A percentile compares a stretch with the other conserved stretches of the same genome.
phyloP scores from a whole-genome alignment of 2,888 invertebrate species.

The Pristionchus arcanus region DNA sequence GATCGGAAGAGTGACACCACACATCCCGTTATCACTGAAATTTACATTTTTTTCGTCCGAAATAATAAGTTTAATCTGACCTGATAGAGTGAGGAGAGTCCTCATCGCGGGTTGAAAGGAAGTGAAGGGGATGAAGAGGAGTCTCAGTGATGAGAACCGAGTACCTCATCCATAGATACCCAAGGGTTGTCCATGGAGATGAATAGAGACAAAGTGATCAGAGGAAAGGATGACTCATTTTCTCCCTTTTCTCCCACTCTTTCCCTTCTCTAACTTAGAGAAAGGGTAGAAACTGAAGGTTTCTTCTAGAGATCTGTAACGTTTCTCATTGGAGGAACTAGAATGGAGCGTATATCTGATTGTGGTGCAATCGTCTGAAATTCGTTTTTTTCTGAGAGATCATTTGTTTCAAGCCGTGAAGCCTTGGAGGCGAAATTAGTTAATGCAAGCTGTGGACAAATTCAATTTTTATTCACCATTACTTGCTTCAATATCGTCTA shows the following conservation, averaged over 20 bases:
- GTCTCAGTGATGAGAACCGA: constrained; percentile 33
- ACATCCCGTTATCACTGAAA: neutral
- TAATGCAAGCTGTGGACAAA: too few relatives aligned
- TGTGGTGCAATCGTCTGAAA: neutral
- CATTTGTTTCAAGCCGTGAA: too few relatives aligned
- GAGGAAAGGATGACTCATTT: neutral
- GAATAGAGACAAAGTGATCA: constrained; percentile 41
- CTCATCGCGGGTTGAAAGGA: constrained; percentile 1
- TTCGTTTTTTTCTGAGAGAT: too few relatives aligned
- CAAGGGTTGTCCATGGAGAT: constrained; percentile 31
- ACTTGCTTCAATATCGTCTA: too few relatives aligned
- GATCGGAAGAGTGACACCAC: neutral
- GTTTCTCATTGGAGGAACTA: neutral
- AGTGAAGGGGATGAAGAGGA: neutral
- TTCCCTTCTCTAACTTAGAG: neutral
- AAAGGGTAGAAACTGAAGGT: neutral
- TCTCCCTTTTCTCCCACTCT: neutral
- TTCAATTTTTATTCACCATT: too few relatives aligned
- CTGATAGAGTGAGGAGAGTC: constrained; percentile 29
- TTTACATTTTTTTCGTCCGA: neutral
- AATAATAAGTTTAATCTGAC: neutral
- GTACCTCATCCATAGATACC: constrained; percentile 20
- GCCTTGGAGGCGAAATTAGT: too few relatives aligned
- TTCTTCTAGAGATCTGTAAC: constrained; percentile 11
- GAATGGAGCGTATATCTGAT: neutral